phyloP scores from a whole-genome alignment of 2,797 vertebrate species.

The Cryptoblepharus egeriae region DNA sequence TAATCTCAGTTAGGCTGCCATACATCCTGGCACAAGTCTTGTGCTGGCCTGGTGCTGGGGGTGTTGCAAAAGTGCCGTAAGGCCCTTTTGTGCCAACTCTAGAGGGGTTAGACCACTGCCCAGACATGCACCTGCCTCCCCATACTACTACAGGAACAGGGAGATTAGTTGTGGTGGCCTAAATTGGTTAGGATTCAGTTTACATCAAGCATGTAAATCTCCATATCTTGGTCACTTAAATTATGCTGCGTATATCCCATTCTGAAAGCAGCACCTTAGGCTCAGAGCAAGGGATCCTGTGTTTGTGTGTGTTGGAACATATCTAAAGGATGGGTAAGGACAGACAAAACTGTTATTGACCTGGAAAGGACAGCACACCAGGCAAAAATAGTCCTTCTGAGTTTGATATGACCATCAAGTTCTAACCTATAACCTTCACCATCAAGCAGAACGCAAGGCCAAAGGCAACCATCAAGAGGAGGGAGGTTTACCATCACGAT shows the following conservation, averaged over 20 bases:
- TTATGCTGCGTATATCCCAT: constrained; percentile 8
- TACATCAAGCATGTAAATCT: constrained; percentile 40
- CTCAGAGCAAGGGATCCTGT: constrained; percentile 22
- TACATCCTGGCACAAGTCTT: too few species aligned
- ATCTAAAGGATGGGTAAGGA: not conserved
- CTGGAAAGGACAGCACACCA: constrained; percentile 24
- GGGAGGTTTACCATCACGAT: not conserved
- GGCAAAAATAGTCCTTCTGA: not conserved
- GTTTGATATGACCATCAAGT: not conserved
- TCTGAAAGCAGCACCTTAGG: not conserved
- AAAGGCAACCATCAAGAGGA: not conserved
- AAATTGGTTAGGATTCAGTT: too few species aligned
- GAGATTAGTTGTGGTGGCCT: too few species aligned
- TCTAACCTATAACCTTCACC: not conserved
- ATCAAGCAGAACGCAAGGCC: not conserved
- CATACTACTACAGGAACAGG: too few species aligned
- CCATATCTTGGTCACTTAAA: constrained; percentile 33
- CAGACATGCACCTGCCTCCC: too few species aligned
- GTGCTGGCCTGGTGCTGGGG: too few species aligned
- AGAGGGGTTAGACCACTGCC: too few species aligned
- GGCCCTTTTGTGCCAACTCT: too few species aligned
- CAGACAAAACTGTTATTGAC: not conserved
- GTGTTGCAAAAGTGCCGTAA: too few species aligned
- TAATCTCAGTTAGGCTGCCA: too few species aligned
- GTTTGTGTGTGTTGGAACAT: not conserved